Evolutionary conservation across 2,888 invertebrate species (phyloP).

Genomic region (Diadegma fenestrale): DNA sequence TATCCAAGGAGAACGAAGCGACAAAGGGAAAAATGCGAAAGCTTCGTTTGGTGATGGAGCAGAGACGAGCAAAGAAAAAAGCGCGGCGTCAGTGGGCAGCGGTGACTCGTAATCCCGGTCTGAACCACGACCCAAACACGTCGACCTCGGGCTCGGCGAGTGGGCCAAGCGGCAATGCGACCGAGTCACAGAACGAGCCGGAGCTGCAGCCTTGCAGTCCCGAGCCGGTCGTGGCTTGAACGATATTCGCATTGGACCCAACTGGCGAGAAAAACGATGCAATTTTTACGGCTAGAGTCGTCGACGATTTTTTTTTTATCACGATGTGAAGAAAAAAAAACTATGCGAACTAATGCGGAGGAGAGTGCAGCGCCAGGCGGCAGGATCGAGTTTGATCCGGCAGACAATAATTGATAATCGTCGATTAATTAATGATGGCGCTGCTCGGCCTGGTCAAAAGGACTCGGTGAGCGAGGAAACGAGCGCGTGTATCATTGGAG

Average conservation of each 20-base stretch:
- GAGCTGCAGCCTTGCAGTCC: slow-evolving; percentile 83
- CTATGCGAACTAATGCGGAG: neutral
- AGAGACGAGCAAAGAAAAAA: slow-evolving; percentile 89
- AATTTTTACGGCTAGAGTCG: neutral
- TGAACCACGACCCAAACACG: slow-evolving; percentile 80
- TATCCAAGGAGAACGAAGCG: slow-evolving; percentile 91
- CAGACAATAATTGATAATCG: slow-evolving; percentile 70
- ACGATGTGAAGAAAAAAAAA: too few species aligned
- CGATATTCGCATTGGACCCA: neutral
- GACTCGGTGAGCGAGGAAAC: slow-evolving; percentile 18
- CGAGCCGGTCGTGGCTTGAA: slow-evolving; percentile 83
- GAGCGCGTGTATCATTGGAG: slow-evolving; percentile 16
- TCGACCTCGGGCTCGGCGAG: slow-evolving; percentile 74
- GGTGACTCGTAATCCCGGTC: slow-evolving; percentile 83
- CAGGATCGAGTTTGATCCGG: slow-evolving; percentile 57
- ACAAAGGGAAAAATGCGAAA: slow-evolving; percentile 95
- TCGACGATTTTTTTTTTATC: too few species aligned
- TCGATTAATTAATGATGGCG: slow-evolving; percentile 48
- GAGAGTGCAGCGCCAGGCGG: slow-evolving; percentile 32
- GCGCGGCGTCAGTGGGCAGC: slow-evolving; percentile 89
- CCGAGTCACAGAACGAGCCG: slow-evolving; percentile 81
- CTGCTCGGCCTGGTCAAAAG: slow-evolving; percentile 18
- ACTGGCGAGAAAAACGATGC: neutral
- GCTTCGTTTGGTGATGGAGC: slow-evolving; percentile 95
- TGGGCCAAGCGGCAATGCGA: slow-evolving; percentile 72